Evolutionary conservation across 1,140 invertebrate genomes (phyloP), one percentile per base, ranked within the genome.

Genomic region (Nomia melanderi): DNA sequence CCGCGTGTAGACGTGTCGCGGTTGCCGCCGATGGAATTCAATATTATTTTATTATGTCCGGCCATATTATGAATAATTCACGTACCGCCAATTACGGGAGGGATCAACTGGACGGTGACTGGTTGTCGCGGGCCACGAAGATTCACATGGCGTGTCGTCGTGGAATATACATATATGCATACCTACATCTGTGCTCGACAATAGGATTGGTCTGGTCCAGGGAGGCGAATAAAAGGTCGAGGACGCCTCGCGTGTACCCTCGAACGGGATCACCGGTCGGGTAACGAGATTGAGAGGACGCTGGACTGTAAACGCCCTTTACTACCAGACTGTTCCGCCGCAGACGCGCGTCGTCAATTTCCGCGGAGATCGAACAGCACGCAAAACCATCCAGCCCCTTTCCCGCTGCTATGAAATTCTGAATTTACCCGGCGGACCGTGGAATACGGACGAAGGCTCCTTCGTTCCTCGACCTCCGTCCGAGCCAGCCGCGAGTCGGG

Each of bases 41-140:
- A 62, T 77, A 63, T 77, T 77, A 77, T 71, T 77, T 77, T 71
- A 62, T 77, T 60, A 53, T 65, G 29, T 12, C 39, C 20, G 23
- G 2, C 12, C 31, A 39, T 11, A 8, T 67, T 67, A 60, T 71
- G 75, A 77, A 77, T 77, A 36, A 77, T 77, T 77, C 75, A 77
- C 67, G n/a, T 23, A 3, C 8, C 41, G 25, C 66, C 66, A 77
- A 71, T 77, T 77, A 71, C 33, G 11, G 5, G 25, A 0, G 11
- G 6, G 57, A n/a, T 59, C 36, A 27, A 23, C 31, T 57, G 27
- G 63, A 23, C 14, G 12, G 20, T 57, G 17, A 25, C n/a, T 14
- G 36, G 17, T 27, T 36, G 23, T 12, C 59, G 31, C 25, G 14
- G 17, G 7, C 9, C 7, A 44, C 23, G 53, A 17, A 9, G 31